A percentile compares a stretch with the other conserved stretches of the same genome.
These are phyloP conservation scores for Sesamia inferens DNA, from an alignment of 2,888 invertebrate genomes.

Conservation along the genomic window DNA sequence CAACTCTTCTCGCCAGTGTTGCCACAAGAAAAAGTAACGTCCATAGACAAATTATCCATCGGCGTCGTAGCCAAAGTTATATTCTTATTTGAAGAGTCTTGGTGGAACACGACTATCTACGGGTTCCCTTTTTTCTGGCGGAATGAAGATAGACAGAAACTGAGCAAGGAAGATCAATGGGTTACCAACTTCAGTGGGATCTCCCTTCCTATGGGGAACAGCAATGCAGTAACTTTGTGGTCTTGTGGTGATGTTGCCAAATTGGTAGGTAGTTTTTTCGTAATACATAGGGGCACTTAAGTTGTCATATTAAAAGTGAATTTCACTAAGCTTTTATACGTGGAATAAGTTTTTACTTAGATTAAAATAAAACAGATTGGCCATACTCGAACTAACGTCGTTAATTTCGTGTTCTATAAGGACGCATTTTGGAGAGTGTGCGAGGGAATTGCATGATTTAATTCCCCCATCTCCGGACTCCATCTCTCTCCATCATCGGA, in stretches of 20 bases:
- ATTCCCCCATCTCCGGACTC: too few relatives aligned
- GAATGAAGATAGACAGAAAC: slow-evolving; percentile 59
- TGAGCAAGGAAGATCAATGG: slow-evolving; percentile 69
- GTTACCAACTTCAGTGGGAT: slow-evolving; percentile 64
- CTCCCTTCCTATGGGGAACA: slow-evolving; percentile 66
- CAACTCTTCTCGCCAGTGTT: slow-evolving; percentile 90
- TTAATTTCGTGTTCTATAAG: too few relatives aligned
- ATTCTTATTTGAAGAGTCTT: slow-evolving; percentile 90
- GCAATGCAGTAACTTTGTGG: slow-evolving; percentile 71
- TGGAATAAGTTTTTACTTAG: too few relatives aligned
- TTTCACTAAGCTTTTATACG: too few relatives aligned
- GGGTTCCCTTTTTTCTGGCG: slow-evolving; percentile 74
- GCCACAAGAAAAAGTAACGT: slow-evolving; percentile 87
- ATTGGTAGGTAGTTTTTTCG: slow-evolving; percentile 37
- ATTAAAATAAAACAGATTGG: too few relatives aligned
- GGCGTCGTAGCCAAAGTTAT: slow-evolving; percentile 93
- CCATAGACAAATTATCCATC: slow-evolving; percentile 90
- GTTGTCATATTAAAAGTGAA: too few relatives aligned
- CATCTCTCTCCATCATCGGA: too few relatives aligned
- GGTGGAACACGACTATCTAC: slow-evolving; percentile 89
- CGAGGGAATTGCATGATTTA: too few relatives aligned
- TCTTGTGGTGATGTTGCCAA: slow-evolving; percentile 44
- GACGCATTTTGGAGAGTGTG: too few relatives aligned
- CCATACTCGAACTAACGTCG: too few relatives aligned
- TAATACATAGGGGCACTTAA: not conserved